phyloP scores from a whole-genome alignment of 2,797 vertebrate genomes.

The Anableps anableps region DNA sequence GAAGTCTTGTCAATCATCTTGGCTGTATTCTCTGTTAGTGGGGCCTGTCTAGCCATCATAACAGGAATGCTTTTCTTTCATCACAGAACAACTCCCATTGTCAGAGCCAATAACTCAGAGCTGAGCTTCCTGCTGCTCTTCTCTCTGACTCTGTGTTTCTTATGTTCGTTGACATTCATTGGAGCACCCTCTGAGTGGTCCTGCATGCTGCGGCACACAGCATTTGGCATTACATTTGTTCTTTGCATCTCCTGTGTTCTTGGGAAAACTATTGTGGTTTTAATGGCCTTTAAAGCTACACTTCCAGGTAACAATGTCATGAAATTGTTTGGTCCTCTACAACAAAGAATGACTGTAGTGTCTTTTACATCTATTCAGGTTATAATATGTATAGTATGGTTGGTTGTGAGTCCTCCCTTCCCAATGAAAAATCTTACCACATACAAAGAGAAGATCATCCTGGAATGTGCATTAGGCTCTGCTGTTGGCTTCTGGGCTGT shows the following conservation, averaged over 20 bases:
- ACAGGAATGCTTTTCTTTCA: conserved; percentile 25
- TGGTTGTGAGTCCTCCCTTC: too few relatives aligned
- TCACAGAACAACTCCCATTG: conserved; percentile 52
- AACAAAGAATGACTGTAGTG: conserved; percentile 62
- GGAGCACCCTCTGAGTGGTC: conserved; percentile 45
- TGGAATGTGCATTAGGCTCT: too few relatives aligned
- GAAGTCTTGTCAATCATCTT: conserved; percentile 72
- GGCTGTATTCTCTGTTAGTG: conserved; percentile 50
- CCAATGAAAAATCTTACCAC: too few relatives aligned
- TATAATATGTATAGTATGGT: too few relatives aligned
- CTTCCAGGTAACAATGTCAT: conserved; percentile 62
- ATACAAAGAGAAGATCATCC: too few relatives aligned
- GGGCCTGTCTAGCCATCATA: conserved; percentile 52
- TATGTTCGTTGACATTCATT: not conserved
- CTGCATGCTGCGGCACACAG: not conserved
- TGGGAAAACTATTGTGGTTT: too few relatives aligned
- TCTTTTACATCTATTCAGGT: not conserved
- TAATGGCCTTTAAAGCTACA: too few relatives aligned
- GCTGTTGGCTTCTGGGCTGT: too few relatives aligned
- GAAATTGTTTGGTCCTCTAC: conserved; percentile 77
- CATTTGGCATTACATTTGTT: not conserved
- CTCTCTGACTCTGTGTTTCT: not conserved
- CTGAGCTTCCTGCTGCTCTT: conserved; percentile 55
- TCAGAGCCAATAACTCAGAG: conserved; percentile 75
- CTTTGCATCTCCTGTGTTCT: too few relatives aligned